These are phyloP conservation scores for Ectropis crepuscularia DNA, from an alignment of 2,888 invertebrate genomes.

Conservation along the genomic window DNA sequence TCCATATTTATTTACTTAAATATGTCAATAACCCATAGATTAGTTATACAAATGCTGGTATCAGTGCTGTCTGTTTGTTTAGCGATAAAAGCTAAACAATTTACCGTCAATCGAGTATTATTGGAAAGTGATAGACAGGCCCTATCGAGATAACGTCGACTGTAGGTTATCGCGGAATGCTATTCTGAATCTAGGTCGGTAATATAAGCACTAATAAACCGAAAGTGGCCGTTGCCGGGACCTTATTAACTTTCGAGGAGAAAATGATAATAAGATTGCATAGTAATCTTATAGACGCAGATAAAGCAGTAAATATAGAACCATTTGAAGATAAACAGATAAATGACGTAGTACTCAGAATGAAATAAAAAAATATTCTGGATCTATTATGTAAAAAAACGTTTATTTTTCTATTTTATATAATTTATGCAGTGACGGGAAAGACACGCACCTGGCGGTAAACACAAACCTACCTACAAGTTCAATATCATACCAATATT, in stretches of 20 bases:
- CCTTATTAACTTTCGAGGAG: constrained; percentile 13
- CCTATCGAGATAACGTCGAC: constrained; percentile 36
- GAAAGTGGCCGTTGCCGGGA: constrained; percentile 26
- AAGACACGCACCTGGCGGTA: too few species aligned
- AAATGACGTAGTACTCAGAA: too few species aligned
- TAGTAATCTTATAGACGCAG: neutral
- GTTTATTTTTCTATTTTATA: too few species aligned
- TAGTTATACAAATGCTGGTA: constrained; percentile 20
- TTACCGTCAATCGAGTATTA: constrained; percentile 35
- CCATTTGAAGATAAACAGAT: too few species aligned
- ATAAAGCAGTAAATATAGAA: too few species aligned
- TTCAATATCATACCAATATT: too few species aligned
- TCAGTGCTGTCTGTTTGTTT: constrained; percentile 29
- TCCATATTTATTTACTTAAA: constrained; percentile 14
- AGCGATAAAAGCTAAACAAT: constrained; percentile 31
- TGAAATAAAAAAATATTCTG: too few species aligned
- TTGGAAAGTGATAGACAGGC: constrained; percentile 42
- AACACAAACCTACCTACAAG: too few species aligned
- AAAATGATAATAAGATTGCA: constrained; percentile 3
- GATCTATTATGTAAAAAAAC: too few species aligned
- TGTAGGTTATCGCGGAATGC: constrained; percentile 41
- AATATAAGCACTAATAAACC: constrained; percentile 37
- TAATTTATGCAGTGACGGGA: too few species aligned
- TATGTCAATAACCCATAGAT: constrained; percentile 29
- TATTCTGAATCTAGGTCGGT: constrained; percentile 39